phyloP scores from a whole-genome alignment of 1,140 invertebrate species.

The Bilobella aurantiaca region DNA sequence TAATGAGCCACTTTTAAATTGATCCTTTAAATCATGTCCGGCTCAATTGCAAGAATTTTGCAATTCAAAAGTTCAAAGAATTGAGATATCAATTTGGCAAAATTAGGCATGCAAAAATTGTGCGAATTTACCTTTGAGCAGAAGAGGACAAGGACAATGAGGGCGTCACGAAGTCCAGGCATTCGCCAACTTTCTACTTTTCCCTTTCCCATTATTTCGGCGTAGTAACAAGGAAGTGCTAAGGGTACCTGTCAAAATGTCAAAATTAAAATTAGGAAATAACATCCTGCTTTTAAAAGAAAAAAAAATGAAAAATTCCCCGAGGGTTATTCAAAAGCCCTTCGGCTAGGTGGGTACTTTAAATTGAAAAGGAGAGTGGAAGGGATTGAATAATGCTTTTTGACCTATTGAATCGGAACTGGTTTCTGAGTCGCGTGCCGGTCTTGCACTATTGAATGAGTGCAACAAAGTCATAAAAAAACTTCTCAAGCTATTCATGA shows the following conservation, averaged over 20 bases:
- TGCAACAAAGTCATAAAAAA: background rate
- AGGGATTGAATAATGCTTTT: background rate
- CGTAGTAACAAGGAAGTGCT: background rate
- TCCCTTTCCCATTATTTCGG: background rate
- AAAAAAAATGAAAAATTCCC: background rate
- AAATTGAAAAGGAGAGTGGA: background rate
- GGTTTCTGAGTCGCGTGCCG: conserved; percentile 4
- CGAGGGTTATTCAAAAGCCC: background rate
- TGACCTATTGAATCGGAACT: conserved; percentile 1
- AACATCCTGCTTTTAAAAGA: background rate
- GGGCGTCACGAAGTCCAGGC: background rate
- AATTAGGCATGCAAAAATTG: too few species aligned
- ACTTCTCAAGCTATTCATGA: background rate
- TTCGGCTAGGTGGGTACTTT: background rate
- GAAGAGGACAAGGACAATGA: background rate
- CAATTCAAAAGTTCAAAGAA: too few species aligned
- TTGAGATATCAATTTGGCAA: too few species aligned
- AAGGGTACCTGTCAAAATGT: background rate
- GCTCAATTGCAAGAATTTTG: too few species aligned
- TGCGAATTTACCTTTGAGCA: conserved; percentile 1
- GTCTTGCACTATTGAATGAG: background rate
- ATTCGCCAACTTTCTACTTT: background rate
- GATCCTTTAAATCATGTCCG: too few species aligned
- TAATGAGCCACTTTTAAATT: too few species aligned
- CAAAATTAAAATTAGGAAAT: background rate